A percentile compares a stretch with the other conserved stretches of the same genome.
phyloP scores from a whole-genome alignment of 2,888 invertebrate species.

The Tubiluchus corallicola region DNA sequence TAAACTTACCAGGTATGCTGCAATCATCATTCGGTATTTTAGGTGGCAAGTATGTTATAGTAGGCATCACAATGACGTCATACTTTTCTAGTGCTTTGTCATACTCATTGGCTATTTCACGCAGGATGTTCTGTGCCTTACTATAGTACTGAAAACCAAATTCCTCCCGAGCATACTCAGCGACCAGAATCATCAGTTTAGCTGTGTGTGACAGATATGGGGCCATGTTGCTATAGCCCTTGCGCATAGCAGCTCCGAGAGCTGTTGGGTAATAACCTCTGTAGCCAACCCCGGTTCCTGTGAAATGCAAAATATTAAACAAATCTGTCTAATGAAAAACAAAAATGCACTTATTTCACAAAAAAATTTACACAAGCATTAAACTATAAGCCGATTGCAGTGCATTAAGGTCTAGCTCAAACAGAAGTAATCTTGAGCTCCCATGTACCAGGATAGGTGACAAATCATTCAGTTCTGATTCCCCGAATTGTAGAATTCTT shows the following conservation, averaged over 20 bases:
- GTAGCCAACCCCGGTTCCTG: too few species aligned
- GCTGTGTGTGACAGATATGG: neutral
- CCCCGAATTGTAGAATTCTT: too few species aligned
- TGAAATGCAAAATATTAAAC: too few species aligned
- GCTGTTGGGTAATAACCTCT: too few species aligned
- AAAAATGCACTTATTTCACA: too few species aligned
- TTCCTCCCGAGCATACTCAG: neutral
- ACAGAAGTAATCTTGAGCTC: too few species aligned
- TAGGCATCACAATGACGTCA: neutral
- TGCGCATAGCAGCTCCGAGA: neutral
- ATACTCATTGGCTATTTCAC: neutral
- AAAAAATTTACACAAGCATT: too few species aligned
- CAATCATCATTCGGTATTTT: neutral
- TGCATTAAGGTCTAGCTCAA: too few species aligned
- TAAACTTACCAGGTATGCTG: neutral
- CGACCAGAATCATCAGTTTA: neutral
- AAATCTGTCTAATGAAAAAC: too few species aligned
- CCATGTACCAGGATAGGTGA: too few species aligned
- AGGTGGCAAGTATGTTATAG: neutral
- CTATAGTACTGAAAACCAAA: neutral
- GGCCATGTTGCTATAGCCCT: neutral
- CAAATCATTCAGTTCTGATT: too few species aligned
- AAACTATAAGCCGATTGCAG: too few species aligned
- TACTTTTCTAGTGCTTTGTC: neutral
- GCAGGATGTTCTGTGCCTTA: neutral